Evolutionary conservation across 2,888 invertebrate genomes (phyloP).

Genomic region (Sipunculus nudus): DNA sequence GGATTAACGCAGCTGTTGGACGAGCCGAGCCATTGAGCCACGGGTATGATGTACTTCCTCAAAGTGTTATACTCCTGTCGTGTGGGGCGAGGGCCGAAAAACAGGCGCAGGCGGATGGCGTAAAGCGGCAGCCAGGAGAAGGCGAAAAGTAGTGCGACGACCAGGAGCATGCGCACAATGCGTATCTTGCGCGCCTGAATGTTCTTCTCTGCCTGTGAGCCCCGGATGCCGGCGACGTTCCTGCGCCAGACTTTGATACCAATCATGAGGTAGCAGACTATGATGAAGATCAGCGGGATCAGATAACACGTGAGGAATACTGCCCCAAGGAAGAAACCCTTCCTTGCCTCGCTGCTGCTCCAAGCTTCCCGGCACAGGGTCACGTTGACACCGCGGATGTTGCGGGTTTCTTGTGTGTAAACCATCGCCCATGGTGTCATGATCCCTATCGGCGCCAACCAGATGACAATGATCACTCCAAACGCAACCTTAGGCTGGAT

Average conservation of each 20-base stretch:
- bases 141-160: constrained; percentile 91
- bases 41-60: constrained; percentile 75
- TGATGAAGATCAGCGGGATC: constrained; percentile 88
- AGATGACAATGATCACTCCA: constrained; percentile 87
- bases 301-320: constrained; percentile 91
- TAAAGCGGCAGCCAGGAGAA: constrained; percentile 93
- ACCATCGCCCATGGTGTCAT: constrained; percentile 88
- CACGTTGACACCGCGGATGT: not conserved
- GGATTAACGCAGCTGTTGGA: constrained; percentile 97
- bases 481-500: constrained; percentile 13
- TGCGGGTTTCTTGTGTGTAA: constrained; percentile 10
- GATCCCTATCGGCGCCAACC: constrained; percentile 85
- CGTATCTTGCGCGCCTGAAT: constrained; percentile 87
- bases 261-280: constrained; percentile 90
- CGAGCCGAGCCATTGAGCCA: constrained; percentile 92
- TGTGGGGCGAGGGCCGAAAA: constrained; percentile 73
- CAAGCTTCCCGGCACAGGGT: constrained; percentile 21
- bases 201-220: constrained; percentile 47
- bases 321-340: constrained; percentile 86
- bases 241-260: constrained; percentile 91
- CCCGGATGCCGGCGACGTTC: constrained; percentile 88
- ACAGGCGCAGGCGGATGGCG: constrained; percentile 86
- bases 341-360: constrained; percentile 45
- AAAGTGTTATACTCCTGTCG: constrained; percentile 13
- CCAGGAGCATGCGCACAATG: constrained; percentile 93